Evolutionary conservation across 2,113 vertebrate species (phyloP), one percentile per base, ranked within the genome.

Genomic region (Antechinus stuartii): DNA sequence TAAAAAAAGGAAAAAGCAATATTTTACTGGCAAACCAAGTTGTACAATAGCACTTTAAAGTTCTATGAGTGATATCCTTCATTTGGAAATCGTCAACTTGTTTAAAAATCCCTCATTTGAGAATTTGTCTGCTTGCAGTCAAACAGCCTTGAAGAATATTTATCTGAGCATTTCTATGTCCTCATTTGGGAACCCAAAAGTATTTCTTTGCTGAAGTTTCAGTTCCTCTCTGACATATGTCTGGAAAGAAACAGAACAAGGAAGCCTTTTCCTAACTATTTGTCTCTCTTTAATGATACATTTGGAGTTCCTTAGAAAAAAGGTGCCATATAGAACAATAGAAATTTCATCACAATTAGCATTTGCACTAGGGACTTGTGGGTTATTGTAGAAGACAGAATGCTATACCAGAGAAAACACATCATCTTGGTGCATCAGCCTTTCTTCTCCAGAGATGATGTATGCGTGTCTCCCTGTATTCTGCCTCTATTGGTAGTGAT

Each of bases 61-160:
- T 97, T 97, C 95, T 95, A 94, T 97, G 95, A 90, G 96, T 97
- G 94, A 96, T 94, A 98, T 98, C 95, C 89, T 96, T 98, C 98
- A 98, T 97, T 96, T 96, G 97, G 92, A 97, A 98, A 97, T 96
- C 42, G 95, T 56, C 50, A 92, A 93, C 96, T 96, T 97, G 96
- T 96, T 97, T 97, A 54, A 96, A 95, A 97, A 97, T 96, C 94
- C 94, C 93, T 96, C 96, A 35, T 93, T 54, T 42, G 92, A 94
- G 96, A 76, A 90, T 95, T 42, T 93, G 27, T 90, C 91, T 90
- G 97, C 19, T 23, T 50, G 92, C 94, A 91, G 23, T 92, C 97
- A 91, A 54, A 94, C 89, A 93, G 93, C 92, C 95, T 42, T 3
- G 89, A 23, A 1, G 46, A 0, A 95, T 95, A 25, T n/a, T 68